Percentiles rank a stretch among this genome's conserved stretches.
Evolutionary conservation across 1,140 invertebrate genomes (phyloP).

Genomic region (Mya arenaria): DNA sequence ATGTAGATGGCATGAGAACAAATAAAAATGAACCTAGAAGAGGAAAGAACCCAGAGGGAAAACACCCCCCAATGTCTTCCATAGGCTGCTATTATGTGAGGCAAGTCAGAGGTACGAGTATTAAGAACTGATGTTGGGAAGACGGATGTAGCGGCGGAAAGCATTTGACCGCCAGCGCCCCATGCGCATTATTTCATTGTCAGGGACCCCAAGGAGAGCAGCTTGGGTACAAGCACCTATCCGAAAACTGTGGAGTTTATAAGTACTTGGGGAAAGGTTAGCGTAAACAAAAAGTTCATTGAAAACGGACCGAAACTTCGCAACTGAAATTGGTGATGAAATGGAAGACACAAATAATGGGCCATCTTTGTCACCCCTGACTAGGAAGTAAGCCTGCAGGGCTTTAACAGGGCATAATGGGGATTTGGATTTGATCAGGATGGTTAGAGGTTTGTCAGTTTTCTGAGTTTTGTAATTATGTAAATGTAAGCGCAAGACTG

Average conservation of each 20-base stretch:
- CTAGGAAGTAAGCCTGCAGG: not conserved
- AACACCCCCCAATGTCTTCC: too few species aligned
- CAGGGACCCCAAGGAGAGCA: not conserved
- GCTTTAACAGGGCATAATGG: not conserved
- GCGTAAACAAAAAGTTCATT: not conserved
- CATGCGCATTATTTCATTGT: not conserved
- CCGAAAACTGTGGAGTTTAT: conserved; percentile 21
- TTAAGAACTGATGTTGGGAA: not conserved
- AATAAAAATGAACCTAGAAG: too few species aligned
- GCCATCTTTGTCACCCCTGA: not conserved
- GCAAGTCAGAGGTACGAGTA: too few species aligned
- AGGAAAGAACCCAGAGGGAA: too few species aligned
- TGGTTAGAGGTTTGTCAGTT: conserved; percentile 15
- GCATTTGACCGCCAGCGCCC: not conserved
- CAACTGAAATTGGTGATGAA: not conserved
- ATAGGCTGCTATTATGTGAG: too few species aligned
- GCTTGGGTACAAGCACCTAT: conserved; percentile 24
- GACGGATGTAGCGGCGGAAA: conserved; percentile 9
- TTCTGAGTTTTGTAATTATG: conserved; percentile 3
- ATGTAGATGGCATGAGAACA: too few species aligned
- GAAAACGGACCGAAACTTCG: not conserved
- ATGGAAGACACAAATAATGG: conserved; percentile 1
- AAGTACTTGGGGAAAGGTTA: not conserved
- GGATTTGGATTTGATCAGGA: not conserved
- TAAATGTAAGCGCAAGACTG: not conserved